Base-by-base conservation (phyloP, 2,113 vertebrate species). In the Pollachius pollachius region DNA sequence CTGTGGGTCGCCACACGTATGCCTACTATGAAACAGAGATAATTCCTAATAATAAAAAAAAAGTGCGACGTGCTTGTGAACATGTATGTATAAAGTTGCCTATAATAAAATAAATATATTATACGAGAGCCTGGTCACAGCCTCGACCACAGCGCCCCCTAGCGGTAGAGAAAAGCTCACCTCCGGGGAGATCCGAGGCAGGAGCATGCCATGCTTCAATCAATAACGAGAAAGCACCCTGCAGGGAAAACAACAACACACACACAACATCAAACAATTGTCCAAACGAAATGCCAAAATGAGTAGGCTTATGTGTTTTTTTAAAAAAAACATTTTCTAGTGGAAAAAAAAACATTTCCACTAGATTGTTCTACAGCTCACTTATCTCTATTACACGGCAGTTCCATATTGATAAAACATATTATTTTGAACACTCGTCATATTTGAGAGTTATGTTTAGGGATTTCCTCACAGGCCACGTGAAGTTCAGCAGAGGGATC, bases 211-310 rank as follows among this genome's bases (percentile, higher is more conserved):
- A 94, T 83, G 96, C 96, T 91, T 98, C 92, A 52, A 98, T 94
- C 84, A 96, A 93, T 72, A 99, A 89, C 4, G 97, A 98, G 91
- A 98, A 98, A 79, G 96, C 95, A 61, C 96, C 96, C 97, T 99
- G 84, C 68, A 68, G 30, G 65, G 15, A 70, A 3, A 60, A 15
- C 5, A 58, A 58, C 6, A 60, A 54, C 11, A 61, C 9, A 69
- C 2, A 41, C 25, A 17, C 4, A 59, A 15, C 9, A 21, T 52
- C 41, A 48, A 48, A 48, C 41, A 48, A 12, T 48, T 7, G 41
- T 48, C 41, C 8, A 48, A 48, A 48, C 11, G 41, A 1, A 48
- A 48, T 48, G 41, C 12, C 11, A 9, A 48, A 48, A 48, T 48
- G 2, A 48, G 19, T 52, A 19, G 37, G 41, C 41, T 41, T 62